These are phyloP conservation scores for Molorchus minor DNA, from an alignment of 2,888 invertebrate species.

Conservation along the genomic window DNA sequence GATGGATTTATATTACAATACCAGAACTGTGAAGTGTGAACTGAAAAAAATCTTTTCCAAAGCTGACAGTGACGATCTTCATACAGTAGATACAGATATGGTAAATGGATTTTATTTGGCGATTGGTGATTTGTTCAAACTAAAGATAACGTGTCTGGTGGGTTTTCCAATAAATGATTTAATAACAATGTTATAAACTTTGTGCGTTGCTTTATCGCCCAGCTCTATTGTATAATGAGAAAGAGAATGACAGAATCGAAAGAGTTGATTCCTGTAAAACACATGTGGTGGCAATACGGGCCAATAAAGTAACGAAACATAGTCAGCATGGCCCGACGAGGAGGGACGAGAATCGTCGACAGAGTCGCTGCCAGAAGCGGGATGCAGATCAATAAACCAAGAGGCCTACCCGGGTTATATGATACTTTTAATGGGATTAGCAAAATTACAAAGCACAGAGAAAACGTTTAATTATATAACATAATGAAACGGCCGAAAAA, in stretches of 20 bases:
- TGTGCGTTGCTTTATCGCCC: too few relatives aligned
- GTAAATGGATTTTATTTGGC: too few relatives aligned
- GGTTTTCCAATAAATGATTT: too few relatives aligned
- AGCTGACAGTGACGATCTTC: too few relatives aligned
- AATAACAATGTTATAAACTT: too few relatives aligned
- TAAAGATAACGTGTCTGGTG: too few relatives aligned
- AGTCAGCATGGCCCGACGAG: slow-evolving; percentile 26
- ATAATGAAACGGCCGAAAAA: slow-evolving; percentile 40
- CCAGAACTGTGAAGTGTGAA: too few relatives aligned
- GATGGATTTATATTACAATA: too few relatives aligned
- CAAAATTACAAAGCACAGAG: slow-evolving; percentile 60
- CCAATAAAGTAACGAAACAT: slow-evolving; percentile 26
- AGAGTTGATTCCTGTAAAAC: slow-evolving; percentile 10
- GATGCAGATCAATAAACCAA: slow-evolving; percentile 59
- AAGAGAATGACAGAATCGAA: slow-evolving; percentile 13
- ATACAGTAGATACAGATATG: too few relatives aligned
- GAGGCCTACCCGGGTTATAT: slow-evolving; percentile 61
- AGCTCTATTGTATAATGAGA: too few relatives aligned
- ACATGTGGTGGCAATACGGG: slow-evolving; percentile 18
- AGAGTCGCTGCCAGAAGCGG: slow-evolving; percentile 38
- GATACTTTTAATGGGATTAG: slow-evolving; percentile 64
- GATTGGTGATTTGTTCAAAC: too few relatives aligned
- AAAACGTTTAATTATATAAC: slow-evolving; percentile 58
- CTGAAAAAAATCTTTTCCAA: too few relatives aligned
- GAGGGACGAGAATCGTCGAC: slow-evolving; percentile 17